A percentile compares a stretch with the other conserved stretches of the same genome.
Conservation (phyloP, 2,113 vertebrate genomes). For the Gyps fulvus region DNA sequence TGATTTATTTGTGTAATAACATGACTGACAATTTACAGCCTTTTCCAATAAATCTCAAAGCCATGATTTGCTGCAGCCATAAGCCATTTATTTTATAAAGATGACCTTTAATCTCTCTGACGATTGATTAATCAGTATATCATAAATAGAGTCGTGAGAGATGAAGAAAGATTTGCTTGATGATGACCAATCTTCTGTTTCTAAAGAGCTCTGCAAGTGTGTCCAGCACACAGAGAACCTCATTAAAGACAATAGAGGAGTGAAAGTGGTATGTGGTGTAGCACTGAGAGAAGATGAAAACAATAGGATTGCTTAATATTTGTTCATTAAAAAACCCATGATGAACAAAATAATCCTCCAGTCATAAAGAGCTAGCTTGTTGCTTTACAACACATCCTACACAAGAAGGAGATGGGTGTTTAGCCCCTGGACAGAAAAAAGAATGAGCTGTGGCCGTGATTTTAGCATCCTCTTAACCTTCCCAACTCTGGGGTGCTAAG, state of each 20-base stretch:
- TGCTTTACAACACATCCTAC: background rate
- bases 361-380: background rate
- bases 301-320: background rate
- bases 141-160: slow-evolving; percentile 44
- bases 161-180: slow-evolving; percentile 8
- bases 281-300: background rate
- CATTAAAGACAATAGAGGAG: background rate
- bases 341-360: background rate
- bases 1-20: slow-evolving; percentile 75
- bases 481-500: background rate
- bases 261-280: background rate
- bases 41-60: slow-evolving; percentile 68
- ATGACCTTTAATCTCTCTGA: slow-evolving; percentile 68
- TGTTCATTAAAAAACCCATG: background rate
- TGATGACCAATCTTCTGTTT: background rate
- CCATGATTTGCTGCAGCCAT: slow-evolving; percentile 63
- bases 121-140: slow-evolving; percentile 72
- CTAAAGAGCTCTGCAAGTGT: slow-evolving; percentile 16
- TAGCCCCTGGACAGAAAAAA: background rate
- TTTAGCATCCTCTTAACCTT: background rate
- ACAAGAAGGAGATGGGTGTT: background rate
- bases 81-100: slow-evolving; percentile 63
- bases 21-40: slow-evolving; percentile 68
- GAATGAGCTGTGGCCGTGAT: background rate
- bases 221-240: background rate